phyloP scores from a whole-genome alignment of 1,140 invertebrate species.

The Nasonia giraulti region DNA sequence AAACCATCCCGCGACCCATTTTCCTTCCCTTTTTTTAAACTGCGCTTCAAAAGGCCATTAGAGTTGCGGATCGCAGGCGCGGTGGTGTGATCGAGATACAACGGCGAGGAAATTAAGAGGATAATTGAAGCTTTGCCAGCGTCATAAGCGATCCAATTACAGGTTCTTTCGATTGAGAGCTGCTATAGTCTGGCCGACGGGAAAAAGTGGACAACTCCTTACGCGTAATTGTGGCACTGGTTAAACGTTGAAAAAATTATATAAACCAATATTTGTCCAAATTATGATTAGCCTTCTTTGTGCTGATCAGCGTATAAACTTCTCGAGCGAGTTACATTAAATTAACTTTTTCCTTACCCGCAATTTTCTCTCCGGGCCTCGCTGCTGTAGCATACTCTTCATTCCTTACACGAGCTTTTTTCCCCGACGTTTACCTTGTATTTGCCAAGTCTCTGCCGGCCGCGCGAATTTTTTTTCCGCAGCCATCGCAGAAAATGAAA shows the following conservation, averaged over 20 bases:
- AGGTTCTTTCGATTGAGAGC: background rate
- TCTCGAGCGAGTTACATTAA: background rate
- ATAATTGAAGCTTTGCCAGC: conserved; percentile 24
- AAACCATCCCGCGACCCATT: background rate
- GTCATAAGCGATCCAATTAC: conserved; percentile 17
- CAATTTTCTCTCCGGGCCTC: background rate
- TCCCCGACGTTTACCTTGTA: background rate
- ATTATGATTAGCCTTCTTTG: background rate
- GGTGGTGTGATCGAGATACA: background rate
- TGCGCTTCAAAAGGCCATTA: background rate
- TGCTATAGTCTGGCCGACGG: background rate
- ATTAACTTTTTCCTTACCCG: background rate
- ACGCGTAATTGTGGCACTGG: background rate
- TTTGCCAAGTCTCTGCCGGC: background rate
- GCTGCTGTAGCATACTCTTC: background rate
- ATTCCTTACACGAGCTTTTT: background rate
- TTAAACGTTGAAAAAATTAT: background rate
- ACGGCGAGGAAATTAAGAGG: conserved; percentile 3
- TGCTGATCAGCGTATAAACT: background rate
- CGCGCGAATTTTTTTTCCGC: background rate
- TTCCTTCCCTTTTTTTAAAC: background rate
- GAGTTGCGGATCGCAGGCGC: background rate
- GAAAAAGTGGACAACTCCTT: background rate
- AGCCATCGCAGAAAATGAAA: background rate
- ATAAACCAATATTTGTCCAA: background rate